Evolutionary conservation across 1,140 invertebrate genomes (phyloP), one percentile per base, ranked within the genome.

Genomic region (Aphelinus certus): DNA sequence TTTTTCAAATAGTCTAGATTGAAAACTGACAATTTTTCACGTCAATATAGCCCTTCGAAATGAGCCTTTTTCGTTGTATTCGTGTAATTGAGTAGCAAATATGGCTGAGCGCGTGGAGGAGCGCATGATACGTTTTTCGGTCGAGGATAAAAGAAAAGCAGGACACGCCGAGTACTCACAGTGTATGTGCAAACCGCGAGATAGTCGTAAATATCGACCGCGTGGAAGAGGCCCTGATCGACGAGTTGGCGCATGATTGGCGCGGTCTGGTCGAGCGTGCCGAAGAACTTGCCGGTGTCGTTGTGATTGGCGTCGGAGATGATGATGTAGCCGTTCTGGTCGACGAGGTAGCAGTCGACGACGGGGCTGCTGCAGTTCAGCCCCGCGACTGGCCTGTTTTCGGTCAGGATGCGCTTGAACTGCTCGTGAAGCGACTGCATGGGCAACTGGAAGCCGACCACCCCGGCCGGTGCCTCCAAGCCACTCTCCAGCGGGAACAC

Each of bases 241-340:
- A 97, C 88, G 88, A 97, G 92, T 0, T 92, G 91, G 66, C 93
- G 88, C 90, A 98, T 93, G 2, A 97, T 90, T 45, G 92, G 91
- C 10, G 93, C 93, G 1, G 65, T 73, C 7, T 64, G 64, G 79
- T 97, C 92, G 43, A 95, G 84, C 72, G 93, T 92, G 0, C 96
- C 96, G 87, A 97, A 96, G 87, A 97, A 98, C 79, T 88, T 87
- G 0, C 95, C 95, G 0, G 93, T 94, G 57, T 94, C 89, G 7
- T 94, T 88, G 10, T 92, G 90, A 46, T 90, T 84, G 26, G 90
- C 88, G 76, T 93, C 91, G 0, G 94, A 93, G 10, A 96, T 89
- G 1, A 97, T 89, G n/a, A 97, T 90, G 82, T 96, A 97, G 0
- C 95, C 96, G 83, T 95, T 96, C 80, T 93, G 94, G 87, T 97